Evolutionary conservation across 1,140 invertebrate species (phyloP).

Genomic region (Lordiphosa stackelbergi): DNA sequence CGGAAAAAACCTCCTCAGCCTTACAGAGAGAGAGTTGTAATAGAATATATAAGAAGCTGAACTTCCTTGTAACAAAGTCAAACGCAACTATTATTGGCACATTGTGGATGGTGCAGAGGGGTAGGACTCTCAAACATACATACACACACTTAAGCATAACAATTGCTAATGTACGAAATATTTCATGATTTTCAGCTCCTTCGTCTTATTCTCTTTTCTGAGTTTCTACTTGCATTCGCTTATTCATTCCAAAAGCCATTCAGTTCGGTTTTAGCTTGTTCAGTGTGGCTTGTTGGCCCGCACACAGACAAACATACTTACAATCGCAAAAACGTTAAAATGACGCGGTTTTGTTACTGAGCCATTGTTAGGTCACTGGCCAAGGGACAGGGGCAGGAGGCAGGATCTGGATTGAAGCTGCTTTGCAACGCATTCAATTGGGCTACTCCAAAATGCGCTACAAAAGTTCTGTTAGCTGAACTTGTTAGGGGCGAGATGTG

Average conservation of each 20-base stretch:
- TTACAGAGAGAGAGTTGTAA: slow-evolving; percentile 19
- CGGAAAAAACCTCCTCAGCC: slow-evolving; percentile 1
- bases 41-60: slow-evolving; percentile 49
- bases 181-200: slow-evolving; percentile 62
- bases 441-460: slow-evolving; percentile 5
- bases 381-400: slow-evolving; percentile 8
- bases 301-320: slow-evolving; percentile 7
- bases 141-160: slow-evolving; percentile 23
- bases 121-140: slow-evolving; percentile 9
- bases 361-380: slow-evolving; percentile 31
- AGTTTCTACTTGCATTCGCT: slow-evolving; percentile 37
- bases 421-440: slow-evolving; percentile 28
- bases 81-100: slow-evolving; percentile 65
- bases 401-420: slow-evolving; percentile 3
- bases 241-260: slow-evolving; percentile 48
- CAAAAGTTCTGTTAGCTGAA: slow-evolving; percentile 15
- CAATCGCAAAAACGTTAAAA: slow-evolving; percentile 21
- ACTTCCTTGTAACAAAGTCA: slow-evolving; percentile 51
- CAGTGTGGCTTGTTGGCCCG: slow-evolving; percentile 37
- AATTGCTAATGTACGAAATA: slow-evolving; percentile 71
- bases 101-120: slow-evolving; percentile 15
- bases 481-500: neutral
- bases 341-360: slow-evolving; percentile 33
- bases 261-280: slow-evolving; percentile 27
- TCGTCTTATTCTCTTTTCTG: slow-evolving; percentile 24